These are phyloP conservation scores for Leptopilina syphax DNA, from an alignment of 2,888 invertebrate species.

Conservation along the genomic window DNA sequence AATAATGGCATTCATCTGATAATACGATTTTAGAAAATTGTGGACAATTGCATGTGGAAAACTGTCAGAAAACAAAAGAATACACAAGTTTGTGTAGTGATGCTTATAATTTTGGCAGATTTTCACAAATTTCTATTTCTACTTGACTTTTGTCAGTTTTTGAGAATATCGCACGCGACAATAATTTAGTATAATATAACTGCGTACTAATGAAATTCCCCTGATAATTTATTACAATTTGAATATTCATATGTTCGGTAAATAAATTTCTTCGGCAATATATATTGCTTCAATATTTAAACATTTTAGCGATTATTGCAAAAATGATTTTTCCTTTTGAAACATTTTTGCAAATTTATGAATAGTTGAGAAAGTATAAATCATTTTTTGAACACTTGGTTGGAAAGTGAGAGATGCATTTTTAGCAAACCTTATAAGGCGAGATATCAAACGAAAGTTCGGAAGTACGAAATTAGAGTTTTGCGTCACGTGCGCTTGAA, in stretches of 20 bases:
- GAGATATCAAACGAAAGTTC: slow-evolving; percentile 46
- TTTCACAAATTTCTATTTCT: slow-evolving; percentile 26
- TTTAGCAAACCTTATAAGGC: slow-evolving; percentile 55
- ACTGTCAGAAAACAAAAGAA: too few relatives aligned
- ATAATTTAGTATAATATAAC: slow-evolving; percentile 16
- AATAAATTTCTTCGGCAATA: background rate
- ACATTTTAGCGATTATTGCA: too few relatives aligned
- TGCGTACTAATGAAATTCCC: slow-evolving; percentile 11
- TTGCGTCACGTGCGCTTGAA: slow-evolving; percentile 62
- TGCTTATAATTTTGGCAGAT: slow-evolving; percentile 42
- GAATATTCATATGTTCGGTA: too few relatives aligned
- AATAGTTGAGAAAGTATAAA: background rate
- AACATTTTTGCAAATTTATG: background rate
- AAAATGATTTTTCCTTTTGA: too few relatives aligned
- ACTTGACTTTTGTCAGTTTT: slow-evolving; percentile 44
- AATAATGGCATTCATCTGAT: too few relatives aligned
- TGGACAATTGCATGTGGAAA: too few relatives aligned
- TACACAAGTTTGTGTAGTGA: too few relatives aligned
- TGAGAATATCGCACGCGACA: slow-evolving; percentile 24
- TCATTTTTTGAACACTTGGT: background rate
- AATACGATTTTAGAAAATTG: too few relatives aligned
- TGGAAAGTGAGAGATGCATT: slow-evolving; percentile 33
- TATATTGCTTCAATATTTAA: too few relatives aligned
- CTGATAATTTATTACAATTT: too few relatives aligned
- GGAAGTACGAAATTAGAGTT: slow-evolving; percentile 67